A percentile compares a stretch with the other conserved stretches of the same genome.
These are phyloP conservation scores for Steromphala cineraria DNA, from an alignment of 2,888 invertebrate genomes.

Conservation along the genomic window DNA sequence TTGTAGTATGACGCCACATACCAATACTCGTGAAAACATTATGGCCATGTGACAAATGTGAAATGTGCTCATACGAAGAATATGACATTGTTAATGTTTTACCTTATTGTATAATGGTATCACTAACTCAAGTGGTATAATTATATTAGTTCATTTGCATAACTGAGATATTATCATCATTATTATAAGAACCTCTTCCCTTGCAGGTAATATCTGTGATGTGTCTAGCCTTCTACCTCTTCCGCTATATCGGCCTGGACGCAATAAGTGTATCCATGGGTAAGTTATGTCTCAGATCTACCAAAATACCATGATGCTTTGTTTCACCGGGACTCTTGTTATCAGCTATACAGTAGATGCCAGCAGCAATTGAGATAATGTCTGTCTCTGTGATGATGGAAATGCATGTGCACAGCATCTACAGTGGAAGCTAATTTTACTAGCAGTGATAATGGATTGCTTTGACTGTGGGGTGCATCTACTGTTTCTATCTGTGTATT, in stretches of 20 bases:
- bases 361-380: too few species aligned
- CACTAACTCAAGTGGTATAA: too few species aligned
- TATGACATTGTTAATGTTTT: too few species aligned
- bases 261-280: slow-evolving; percentile 58
- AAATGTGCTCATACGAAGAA: too few species aligned
- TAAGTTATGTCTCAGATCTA: slow-evolving; percentile 24
- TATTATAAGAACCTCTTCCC: not conserved
- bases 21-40: too few species aligned
- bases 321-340: not conserved
- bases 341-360: not conserved
- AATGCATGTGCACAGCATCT: not conserved
- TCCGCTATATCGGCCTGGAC: slow-evolving; percentile 61
- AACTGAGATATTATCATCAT: too few species aligned
- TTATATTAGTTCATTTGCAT: too few species aligned
- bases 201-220: slow-evolving; percentile 60
- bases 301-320: not conserved
- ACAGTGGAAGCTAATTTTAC: not conserved
- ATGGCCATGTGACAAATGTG: too few species aligned
- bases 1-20: too few species aligned
- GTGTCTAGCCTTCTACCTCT: slow-evolving; percentile 61
- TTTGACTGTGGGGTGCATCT: not conserved
- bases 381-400: not conserved
- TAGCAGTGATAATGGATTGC: too few species aligned
- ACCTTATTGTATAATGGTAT: too few species aligned
- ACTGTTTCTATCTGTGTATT: not conserved